Conservation (phyloP, 1,140 invertebrate genomes). For the Mamestra configurata region DNA sequence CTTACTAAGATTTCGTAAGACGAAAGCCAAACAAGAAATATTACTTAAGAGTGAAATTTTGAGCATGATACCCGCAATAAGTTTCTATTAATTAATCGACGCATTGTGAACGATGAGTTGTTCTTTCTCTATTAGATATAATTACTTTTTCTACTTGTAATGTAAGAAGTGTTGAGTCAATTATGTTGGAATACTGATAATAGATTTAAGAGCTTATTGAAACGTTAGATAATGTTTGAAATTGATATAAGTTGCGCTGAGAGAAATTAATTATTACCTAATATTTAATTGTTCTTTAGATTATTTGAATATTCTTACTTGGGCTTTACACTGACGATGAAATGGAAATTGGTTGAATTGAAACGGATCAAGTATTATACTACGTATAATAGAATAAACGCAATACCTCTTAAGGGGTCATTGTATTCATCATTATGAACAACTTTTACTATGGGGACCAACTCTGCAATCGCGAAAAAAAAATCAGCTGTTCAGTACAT, state of each 20-base stretch:
- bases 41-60: slow-evolving; percentile 58
- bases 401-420: no score
- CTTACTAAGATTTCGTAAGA: not conserved
- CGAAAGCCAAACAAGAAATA: slow-evolving; percentile 3
- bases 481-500: no score
- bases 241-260: not conserved
- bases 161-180: not conserved
- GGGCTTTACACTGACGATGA: no score
- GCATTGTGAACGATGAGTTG: slow-evolving; percentile 7
- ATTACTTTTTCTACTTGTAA: slow-evolving; percentile 7
- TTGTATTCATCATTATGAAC: no score
- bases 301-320: no score
- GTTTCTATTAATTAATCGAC: slow-evolving; percentile 8
- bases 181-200: not conserved
- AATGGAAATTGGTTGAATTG: no score
- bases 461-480: no score
- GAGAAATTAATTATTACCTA: slow-evolving; percentile 4
- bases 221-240: not conserved
- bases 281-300: slow-evolving; percentile 4
- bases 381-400: no score
- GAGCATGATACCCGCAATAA: not conserved
- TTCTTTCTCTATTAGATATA: not conserved
- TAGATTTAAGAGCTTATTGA: not conserved
- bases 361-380: no score
- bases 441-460: no score